A percentile compares a stretch with the other conserved stretches of the same genome.
Evolutionary conservation across 2,797 vertebrate species (phyloP).

Genomic region (Pitangus sulphuratus): DNA sequence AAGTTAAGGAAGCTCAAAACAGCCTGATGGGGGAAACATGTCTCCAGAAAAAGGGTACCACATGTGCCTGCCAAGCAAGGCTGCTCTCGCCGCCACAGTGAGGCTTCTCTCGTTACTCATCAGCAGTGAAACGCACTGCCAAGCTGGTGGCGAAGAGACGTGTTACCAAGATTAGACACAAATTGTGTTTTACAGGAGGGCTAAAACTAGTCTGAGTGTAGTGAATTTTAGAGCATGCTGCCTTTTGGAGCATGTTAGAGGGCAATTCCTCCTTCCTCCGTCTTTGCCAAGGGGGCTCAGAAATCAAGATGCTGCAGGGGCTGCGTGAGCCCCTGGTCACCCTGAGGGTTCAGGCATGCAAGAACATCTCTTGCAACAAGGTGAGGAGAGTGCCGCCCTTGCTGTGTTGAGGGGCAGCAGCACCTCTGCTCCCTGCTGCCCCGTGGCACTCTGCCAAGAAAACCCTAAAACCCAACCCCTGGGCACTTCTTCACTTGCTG

Average conservation of each 20-base stretch:
- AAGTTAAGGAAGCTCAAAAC: neutral
- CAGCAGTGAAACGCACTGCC: rapidly evolving
- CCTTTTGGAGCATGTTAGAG: neutral
- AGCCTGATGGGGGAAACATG: neutral
- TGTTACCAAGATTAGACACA: neutral
- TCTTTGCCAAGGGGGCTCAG: neutral
- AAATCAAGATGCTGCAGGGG: rapidly evolving
- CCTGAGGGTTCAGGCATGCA: rapidly evolving
- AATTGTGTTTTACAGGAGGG: neutral
- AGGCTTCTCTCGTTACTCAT: neutral
- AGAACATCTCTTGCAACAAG: neutral
- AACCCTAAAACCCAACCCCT: neutral
- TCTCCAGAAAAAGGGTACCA: neutral
- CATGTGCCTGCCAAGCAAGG: neutral
- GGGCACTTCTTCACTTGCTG: rapidly evolving
- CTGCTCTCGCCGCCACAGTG: rapidly evolving
- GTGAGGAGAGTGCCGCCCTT: neutral
- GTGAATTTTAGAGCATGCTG: neutral
- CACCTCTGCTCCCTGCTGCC: rapidly evolving
- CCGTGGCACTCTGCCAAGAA: neutral
- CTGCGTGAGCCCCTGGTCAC: neutral
- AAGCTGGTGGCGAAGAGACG: neutral
- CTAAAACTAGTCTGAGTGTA: neutral
- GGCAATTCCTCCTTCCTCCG: neutral
- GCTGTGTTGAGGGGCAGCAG: neutral